phyloP scores from a whole-genome alignment of 2,888 invertebrate species.

The Drosophila emarginata region DNA sequence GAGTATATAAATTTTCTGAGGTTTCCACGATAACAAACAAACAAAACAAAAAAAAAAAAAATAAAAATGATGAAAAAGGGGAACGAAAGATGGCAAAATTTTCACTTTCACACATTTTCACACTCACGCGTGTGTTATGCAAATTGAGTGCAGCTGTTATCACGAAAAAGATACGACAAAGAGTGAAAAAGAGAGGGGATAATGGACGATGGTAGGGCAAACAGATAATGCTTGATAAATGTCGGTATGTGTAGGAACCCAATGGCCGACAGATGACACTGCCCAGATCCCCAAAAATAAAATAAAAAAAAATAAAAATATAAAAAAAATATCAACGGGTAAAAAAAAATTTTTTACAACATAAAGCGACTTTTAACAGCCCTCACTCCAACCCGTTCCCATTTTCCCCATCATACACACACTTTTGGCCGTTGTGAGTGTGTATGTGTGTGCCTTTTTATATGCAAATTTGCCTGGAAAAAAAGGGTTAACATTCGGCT shows the following conservation, averaged over 20 bases:
- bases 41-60: constrained; percentile 6
- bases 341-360: constrained; percentile 58
- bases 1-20: constrained; percentile 57
- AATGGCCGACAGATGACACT: constrained; percentile 26
- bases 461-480: constrained; percentile 63
- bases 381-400: constrained; percentile 9
- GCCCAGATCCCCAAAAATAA: constrained; percentile 14
- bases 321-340: constrained; percentile 30
- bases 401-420: background rate
- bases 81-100: constrained; percentile 17
- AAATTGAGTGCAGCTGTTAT: constrained; percentile 74
- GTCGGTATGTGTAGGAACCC: constrained; percentile 50
- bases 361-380: constrained; percentile 72
- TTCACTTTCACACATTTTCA: constrained; percentile 45
- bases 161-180: constrained; percentile 43
- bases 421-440: background rate
- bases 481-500: constrained; percentile 70
- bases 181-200: constrained; percentile 37
- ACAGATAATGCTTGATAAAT: constrained; percentile 73
- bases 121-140: constrained; percentile 51
- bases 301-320: background rate
- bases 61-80: background rate
- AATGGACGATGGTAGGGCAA: constrained; percentile 35
- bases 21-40: constrained; percentile 7
- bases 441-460: constrained; percentile 56